These are phyloP conservation scores for Ictidomys tridecemlineatus DNA, from an alignment of 2,113 vertebrate genomes.

Conservation along the genomic window DNA sequence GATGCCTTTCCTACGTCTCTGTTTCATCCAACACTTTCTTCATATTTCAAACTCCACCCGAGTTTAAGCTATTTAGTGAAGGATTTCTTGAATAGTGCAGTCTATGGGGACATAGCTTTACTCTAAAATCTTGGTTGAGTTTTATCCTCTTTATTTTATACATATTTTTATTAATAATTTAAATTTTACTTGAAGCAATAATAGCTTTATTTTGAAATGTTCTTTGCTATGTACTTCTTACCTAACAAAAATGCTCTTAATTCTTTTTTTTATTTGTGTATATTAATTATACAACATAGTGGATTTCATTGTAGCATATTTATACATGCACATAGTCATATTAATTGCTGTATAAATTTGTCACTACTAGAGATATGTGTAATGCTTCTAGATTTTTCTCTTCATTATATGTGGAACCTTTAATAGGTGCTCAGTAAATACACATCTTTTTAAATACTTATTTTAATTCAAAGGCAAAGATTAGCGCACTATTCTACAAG, in stretches of 20 bases:
- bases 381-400: constrained; percentile 27
- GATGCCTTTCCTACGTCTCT: neutral
- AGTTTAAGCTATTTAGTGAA: neutral
- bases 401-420: neutral
- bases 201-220: neutral
- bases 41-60: neutral
- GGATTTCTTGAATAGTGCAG: neutral
- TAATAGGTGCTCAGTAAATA: neutral
- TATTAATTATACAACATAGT: neutral
- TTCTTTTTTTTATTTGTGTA: neutral
- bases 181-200: neutral
- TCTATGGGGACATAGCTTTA: neutral
- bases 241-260: neutral
- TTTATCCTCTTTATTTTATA: neutral
- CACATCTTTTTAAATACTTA: neutral
- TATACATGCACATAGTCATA: neutral
- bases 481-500: neutral
- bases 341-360: neutral
- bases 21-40: neutral
- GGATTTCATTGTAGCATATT: neutral
- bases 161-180: neutral
- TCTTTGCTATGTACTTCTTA: neutral
- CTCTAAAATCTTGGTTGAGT: neutral
- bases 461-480: neutral
- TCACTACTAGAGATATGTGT: neutral